Base-by-base conservation (phyloP, 2,888 invertebrate genomes). In the Cephonodes hylas region DNA sequence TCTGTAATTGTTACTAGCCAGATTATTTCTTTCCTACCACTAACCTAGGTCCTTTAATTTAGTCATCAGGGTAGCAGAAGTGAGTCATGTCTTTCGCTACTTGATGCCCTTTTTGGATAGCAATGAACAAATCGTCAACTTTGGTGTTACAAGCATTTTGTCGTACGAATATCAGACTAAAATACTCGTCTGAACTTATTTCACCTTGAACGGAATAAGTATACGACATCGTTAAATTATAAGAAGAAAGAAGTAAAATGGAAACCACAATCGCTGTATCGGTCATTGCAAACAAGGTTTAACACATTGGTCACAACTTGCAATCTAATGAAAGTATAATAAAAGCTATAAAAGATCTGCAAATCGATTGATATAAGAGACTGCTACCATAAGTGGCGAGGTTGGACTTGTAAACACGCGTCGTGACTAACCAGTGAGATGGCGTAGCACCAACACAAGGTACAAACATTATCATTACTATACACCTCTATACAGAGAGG, bases 401-500 rank as follows among this genome's bases (percentile, higher is more conserved):
- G 42, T 59, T 44, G 20, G 10, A 31, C 27, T 53, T 59, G 58
- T 59, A 27, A 44, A 18, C 58, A 25, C 8, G n/a, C 8, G 15
- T 25, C 58, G 22, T 59, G 42, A 59, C 58, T 59, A 25, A 6
- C 48, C 48, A 48, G 23, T 6, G 27, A 48, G 48, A 48, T 48
- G 15, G 25, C n/a, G n/a, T 25, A 48, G 10, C 48, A 15, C 10
- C n/a, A 48, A 18, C 27, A 59, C 58, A 59, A 25, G 44, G 44
- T 10, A 42, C 42, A 27, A 59, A 44, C 44, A 59, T 59, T 27
- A 59, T 42, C 44, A 59, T 59, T 27, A 44, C 27, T 27, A 59
- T 27, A 44, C 48, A 27, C 15, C 27, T 18, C n/a, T 38, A 20
- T 18, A 13, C 22, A 18, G 7, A 20, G 5, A 1, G 10, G 31